A percentile compares a stretch with the other conserved stretches of the same genome.
These are phyloP conservation scores for Aix galericulata DNA, from an alignment of 2,113 vertebrate genomes.

Conservation along the genomic window DNA sequence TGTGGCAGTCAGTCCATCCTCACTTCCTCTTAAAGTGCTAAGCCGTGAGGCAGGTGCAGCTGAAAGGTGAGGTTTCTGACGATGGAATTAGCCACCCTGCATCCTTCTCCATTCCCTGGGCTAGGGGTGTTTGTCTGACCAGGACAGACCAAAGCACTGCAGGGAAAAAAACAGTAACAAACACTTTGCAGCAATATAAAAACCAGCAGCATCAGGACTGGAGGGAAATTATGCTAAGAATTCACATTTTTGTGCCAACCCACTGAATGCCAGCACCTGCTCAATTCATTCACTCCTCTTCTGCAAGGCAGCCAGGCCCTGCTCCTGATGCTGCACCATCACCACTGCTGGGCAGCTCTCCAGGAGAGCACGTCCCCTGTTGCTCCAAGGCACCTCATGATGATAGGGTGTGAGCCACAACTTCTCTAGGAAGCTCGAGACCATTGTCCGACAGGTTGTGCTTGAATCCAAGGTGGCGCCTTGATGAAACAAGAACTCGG, in stretches of 20 bases:
- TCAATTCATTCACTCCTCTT: not conserved
- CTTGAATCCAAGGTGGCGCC: not conserved
- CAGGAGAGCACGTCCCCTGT: not conserved
- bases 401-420: not conserved
- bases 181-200: not conserved
- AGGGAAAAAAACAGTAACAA: not conserved
- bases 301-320: not conserved
- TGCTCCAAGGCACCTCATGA: not conserved
- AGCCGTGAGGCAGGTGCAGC: rapidly evolving
- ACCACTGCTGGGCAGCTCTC: not conserved
- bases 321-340: not conserved
- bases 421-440: not conserved
- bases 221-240: not conserved
- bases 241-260: not conserved
- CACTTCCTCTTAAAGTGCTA: not conserved
- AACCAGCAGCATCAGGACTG: not conserved
- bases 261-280: not conserved
- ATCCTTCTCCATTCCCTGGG: not conserved
- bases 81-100: not conserved
- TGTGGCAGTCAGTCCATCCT: not conserved
- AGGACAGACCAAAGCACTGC: not conserved
- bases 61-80: not conserved
- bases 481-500: not conserved
- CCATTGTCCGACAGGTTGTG: not conserved
- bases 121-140: not conserved